phyloP scores from a whole-genome alignment of 2,113 vertebrate genomes.

The Rhizomys pruinosus region DNA sequence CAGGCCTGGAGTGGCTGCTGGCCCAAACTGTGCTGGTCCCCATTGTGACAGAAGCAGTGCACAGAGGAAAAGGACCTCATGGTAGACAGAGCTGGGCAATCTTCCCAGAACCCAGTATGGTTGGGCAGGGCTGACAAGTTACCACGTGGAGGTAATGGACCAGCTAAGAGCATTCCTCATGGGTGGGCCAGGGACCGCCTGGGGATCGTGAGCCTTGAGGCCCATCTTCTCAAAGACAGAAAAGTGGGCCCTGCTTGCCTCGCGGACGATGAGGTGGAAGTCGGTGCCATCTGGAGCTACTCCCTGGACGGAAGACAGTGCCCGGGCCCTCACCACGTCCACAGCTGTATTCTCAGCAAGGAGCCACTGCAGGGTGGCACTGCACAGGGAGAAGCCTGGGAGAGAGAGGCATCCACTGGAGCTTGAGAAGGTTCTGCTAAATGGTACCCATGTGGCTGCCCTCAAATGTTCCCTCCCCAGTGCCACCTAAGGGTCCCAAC shows the following conservation, averaged over 20 bases:
- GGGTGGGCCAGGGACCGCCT: neutral
- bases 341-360: conserved; percentile 83
- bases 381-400: conserved; percentile 82
- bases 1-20: rapidly evolving
- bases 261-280: conserved; percentile 87
- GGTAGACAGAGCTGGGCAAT: rapidly evolving
- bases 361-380: conserved; percentile 91
- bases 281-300: conserved; percentile 85
- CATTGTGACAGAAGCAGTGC: rapidly evolving
- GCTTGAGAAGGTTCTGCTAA: rapidly evolving
- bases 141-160: too few species aligned
- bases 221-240: neutral
- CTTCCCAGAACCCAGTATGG: neutral
- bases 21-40: rapidly evolving
- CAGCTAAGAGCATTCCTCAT: neutral
- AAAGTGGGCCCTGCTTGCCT: conserved; percentile 87
- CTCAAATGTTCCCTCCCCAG: neutral
- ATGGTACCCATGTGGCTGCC: rapidly evolving
- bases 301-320: conserved; percentile 81
- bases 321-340: conserved; percentile 51
- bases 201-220: rapidly evolving
- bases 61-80: neutral
- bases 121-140: neutral
- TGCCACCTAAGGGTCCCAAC: neutral
- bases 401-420: rapidly evolving